Evolutionary conservation across 2,797 vertebrate genomes (phyloP).

Genomic region (Urosaurus nigricauda): DNA sequence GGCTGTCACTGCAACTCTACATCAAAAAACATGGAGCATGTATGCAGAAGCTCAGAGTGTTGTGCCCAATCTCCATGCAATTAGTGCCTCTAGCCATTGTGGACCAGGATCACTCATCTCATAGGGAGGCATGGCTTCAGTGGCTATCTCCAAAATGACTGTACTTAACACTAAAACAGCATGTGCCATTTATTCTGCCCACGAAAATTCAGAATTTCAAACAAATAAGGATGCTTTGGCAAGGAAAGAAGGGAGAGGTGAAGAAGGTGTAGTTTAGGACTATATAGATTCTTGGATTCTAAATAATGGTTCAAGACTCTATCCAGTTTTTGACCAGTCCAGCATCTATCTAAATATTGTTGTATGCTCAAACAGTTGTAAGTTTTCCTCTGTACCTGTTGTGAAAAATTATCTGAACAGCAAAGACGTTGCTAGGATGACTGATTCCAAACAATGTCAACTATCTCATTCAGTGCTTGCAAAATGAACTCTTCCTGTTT

Average conservation of each 20-base stretch:
- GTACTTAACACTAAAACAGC: neutral
- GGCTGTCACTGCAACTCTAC: neutral
- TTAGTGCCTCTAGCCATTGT: neutral
- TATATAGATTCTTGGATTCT: neutral
- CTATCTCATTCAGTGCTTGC: neutral
- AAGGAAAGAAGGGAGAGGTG: neutral
- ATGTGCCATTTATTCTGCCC: constrained; percentile 3
- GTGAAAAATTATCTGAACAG: neutral
- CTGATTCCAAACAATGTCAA: neutral
- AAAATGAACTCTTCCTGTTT: neutral
- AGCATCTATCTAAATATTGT: neutral
- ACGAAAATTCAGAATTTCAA: neutral
- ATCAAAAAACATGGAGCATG: neutral
- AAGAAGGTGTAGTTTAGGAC: neutral
- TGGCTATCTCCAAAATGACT: neutral
- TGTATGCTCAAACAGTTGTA: neutral
- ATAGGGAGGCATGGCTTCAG: neutral
- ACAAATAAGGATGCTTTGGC: neutral
- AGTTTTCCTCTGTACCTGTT: neutral
- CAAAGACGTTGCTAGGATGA: neutral
- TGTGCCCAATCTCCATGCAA: neutral
- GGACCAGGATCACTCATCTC: neutral
- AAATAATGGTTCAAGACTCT: neutral
- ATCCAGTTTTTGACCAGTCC: neutral
- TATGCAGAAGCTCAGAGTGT: neutral